Evolutionary conservation across 2,797 vertebrate species (phyloP), one percentile per base, ranked within the genome.

Genomic region (Oryzias sinensis): DNA sequence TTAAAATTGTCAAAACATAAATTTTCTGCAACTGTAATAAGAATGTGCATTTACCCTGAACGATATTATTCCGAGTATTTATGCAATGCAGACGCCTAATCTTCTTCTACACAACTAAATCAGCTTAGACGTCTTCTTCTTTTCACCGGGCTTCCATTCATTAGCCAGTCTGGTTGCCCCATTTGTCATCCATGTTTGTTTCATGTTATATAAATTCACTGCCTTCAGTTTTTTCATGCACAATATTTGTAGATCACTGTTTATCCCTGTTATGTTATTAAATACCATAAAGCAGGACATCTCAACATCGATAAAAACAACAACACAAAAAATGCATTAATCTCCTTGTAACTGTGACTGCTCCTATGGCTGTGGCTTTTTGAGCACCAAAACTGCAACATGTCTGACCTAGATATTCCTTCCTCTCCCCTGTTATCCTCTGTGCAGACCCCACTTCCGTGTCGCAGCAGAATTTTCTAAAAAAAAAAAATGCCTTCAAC

Each of bases 351-450:
- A 13, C 11, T 17, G 8, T 8, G 15, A 18, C 18, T 18, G 13
- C 20, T 20, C 47, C 44, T 67, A 24, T 50, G 42, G 47, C 64
- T 65, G 57, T 51, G 61, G 7, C 37, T 25, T 66, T 66, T 69
- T 59, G 62, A 70, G 59, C 55, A 41, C 29, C 65, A 56, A 61
- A 53, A 40, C 58, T 58, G 56, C 74, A 71, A 72, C 66, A 67
- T 71, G 68, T 59, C 55, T 84, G 80, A 78, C 78, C 82, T 63
- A 86, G 76, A 80, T 84, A 84, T 81, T 80, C 75, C 58, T 44
- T 43, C 58, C 52, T 67, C 48, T 57, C 62, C 44, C 37, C 66
- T 51, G 67, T 74, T 72, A 77, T 84, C 74, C 74, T 27, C 22
- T 70, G 60, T 29, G 62, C 66, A 69, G 29, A 18, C 44, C 15